phyloP scores from a whole-genome alignment of 2,113 vertebrate genomes.

The Paraplagusia blochii region DNA sequence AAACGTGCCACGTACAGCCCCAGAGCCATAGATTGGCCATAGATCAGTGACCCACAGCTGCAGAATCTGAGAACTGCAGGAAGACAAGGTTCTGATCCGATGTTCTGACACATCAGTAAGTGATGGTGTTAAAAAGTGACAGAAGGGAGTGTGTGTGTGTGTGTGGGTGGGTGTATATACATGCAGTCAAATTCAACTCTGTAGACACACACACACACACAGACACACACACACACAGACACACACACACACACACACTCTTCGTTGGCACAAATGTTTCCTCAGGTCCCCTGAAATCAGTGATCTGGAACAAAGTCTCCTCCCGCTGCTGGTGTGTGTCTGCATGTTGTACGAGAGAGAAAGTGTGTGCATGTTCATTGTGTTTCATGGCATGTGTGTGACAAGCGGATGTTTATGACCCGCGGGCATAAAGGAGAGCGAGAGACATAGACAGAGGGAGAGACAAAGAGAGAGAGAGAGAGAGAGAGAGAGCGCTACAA shows the following conservation, averaged over 20 bases:
- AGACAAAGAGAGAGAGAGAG: slow-evolving; percentile 44
- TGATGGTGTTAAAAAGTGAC: slow-evolving; percentile 64
- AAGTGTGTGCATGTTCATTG: slow-evolving; percentile 44
- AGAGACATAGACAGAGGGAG: slow-evolving; percentile 54
- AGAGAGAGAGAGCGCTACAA: slow-evolving; percentile 40
- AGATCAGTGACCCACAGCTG: slow-evolving; percentile 1
- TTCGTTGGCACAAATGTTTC: slow-evolving; percentile 57
- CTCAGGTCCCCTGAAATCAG: slow-evolving; percentile 53
- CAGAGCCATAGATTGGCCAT: neutral
- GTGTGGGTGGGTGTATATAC: neutral
- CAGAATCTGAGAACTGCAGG: slow-evolving; percentile 20
- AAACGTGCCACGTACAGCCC: too few relatives aligned
- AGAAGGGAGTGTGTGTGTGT: too few relatives aligned
- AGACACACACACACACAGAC: neutral
- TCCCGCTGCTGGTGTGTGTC: slow-evolving; percentile 54
- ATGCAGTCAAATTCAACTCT: too few relatives aligned
- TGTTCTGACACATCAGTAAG: slow-evolving; percentile 69
- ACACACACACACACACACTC: slow-evolving; percentile 18
- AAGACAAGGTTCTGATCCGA: slow-evolving; percentile 57
- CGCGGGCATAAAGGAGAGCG: slow-evolving; percentile 44
- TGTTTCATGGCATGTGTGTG: slow-evolving; percentile 62
- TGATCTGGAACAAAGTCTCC: slow-evolving; percentile 63
- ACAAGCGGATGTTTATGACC: slow-evolving; percentile 69
- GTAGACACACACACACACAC: neutral
- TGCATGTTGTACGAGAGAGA: neutral